phyloP scores from a whole-genome alignment of 2,888 invertebrate genomes.

The Pseudanteris insignis region DNA sequence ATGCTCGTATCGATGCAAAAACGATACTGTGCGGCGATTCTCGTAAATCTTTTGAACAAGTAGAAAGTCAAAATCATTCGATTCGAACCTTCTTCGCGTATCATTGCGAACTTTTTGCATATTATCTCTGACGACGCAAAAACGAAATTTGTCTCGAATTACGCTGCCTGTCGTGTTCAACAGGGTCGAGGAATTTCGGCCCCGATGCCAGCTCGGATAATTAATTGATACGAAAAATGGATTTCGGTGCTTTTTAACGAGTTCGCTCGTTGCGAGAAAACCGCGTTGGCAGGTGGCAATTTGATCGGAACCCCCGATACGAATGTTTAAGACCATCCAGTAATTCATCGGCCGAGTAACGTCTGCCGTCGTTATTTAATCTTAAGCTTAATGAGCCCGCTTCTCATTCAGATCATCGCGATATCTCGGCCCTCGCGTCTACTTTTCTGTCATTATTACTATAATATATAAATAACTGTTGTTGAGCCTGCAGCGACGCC shows the following conservation, averaged over 20 bases:
- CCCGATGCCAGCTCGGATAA: neutral
- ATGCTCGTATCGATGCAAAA: slow-evolving; percentile 18
- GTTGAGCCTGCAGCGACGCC: slow-evolving; percentile 19
- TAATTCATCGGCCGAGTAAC: slow-evolving; percentile 30
- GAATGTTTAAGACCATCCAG: slow-evolving; percentile 33
- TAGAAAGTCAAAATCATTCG: slow-evolving; percentile 17
- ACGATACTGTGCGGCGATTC: slow-evolving; percentile 4
- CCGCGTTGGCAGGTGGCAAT: slow-evolving; percentile 39
- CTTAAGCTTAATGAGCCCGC: slow-evolving; percentile 37
- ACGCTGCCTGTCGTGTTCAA: neutral
- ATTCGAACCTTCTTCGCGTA: slow-evolving; percentile 16
- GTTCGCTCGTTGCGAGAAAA: slow-evolving; percentile 18
- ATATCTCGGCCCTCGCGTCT: slow-evolving; percentile 22
- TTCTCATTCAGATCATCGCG: slow-evolving; percentile 27
- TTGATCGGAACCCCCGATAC: slow-evolving; percentile 37
- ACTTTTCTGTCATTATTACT: slow-evolving; percentile 32
- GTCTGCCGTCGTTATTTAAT: slow-evolving; percentile 44
- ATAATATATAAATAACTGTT: slow-evolving; percentile 36
- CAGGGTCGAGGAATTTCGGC: neutral
- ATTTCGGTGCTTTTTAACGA: slow-evolving; percentile 1
- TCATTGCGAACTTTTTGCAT: too few relatives aligned
- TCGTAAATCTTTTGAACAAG: slow-evolving; percentile 10
- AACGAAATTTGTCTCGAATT: neutral
- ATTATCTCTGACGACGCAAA: neutral
- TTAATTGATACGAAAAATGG: neutral